phyloP scores from a whole-genome alignment of 2,888 invertebrate species.

The Pyrocoelia pectoralis region DNA sequence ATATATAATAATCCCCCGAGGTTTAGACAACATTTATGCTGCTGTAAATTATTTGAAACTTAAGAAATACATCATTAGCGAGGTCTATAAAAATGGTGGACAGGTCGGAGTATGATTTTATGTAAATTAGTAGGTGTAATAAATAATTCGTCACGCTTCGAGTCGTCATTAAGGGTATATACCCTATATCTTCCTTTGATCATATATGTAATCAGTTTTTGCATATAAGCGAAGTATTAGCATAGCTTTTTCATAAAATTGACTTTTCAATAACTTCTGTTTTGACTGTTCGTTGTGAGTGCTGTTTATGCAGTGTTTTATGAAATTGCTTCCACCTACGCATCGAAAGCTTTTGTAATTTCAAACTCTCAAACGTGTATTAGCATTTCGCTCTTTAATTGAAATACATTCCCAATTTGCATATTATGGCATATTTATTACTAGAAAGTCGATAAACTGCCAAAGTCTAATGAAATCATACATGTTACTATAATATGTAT shows the following conservation, averaged over 20 bases:
- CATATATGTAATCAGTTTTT: neutral
- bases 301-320: neutral
- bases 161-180: conserved; percentile 12
- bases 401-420: neutral
- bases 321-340: neutral
- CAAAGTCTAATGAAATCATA: too few relatives aligned
- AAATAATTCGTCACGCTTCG: conserved; percentile 30
- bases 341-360: neutral
- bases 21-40: conserved; percentile 48
- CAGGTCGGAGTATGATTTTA: conserved; percentile 30
- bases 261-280: neutral
- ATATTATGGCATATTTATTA: neutral
- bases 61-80: conserved; percentile 48
- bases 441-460: too few relatives aligned
- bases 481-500: too few relatives aligned
- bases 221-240: neutral
- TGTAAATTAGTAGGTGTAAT: conserved; percentile 32
- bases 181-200: neutral
- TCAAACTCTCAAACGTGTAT: neutral
- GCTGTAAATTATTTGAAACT: conserved; percentile 52
- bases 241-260: neutral
- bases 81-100: conserved; percentile 46
- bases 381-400: neutral
- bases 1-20: conserved; percentile 45
- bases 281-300: neutral